These are phyloP conservation scores for Morphnarchus princeps DNA, from an alignment of 2,113 vertebrate genomes.

Conservation along the genomic window DNA sequence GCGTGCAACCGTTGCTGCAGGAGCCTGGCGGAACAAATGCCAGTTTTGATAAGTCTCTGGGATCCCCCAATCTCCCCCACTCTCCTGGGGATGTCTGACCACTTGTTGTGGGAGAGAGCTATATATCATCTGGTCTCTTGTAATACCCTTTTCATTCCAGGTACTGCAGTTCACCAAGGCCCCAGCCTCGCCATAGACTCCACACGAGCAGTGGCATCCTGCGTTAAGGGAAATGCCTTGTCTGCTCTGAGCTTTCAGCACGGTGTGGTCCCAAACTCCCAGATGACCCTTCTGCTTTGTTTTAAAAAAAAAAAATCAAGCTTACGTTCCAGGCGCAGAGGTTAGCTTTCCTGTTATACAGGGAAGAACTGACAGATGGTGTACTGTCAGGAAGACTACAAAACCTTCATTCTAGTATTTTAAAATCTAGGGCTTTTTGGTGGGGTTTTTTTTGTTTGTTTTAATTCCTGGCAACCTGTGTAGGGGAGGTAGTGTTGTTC, in stretches of 20 bases:
- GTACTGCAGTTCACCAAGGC: not conserved
- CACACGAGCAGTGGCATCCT: accelerated
- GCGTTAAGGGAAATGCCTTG: accelerated
- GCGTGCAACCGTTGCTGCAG: not conserved
- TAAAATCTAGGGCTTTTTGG: not conserved
- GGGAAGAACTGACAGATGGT: not conserved
- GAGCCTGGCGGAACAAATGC: not conserved
- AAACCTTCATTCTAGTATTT: not conserved
- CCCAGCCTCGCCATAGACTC: accelerated
- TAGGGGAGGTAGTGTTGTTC: not conserved
- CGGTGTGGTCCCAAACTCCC: not conserved
- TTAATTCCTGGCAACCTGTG: not conserved
- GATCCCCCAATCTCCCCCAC: not conserved
- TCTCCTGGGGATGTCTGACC: not conserved
- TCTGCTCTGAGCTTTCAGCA: not conserved
- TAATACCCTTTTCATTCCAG: not conserved
- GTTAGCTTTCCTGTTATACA: not conserved
- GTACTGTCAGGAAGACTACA: not conserved
- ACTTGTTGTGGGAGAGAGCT: not conserved
- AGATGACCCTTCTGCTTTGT: not conserved
- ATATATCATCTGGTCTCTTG: not conserved
- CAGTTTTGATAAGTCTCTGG: not conserved
- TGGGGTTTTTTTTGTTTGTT: not conserved
- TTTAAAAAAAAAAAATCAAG: not conserved
- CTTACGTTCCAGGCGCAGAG: not conserved